Evolutionary conservation across 1,140 invertebrate genomes (phyloP).

Genomic region (Coelopa frigida): DNA sequence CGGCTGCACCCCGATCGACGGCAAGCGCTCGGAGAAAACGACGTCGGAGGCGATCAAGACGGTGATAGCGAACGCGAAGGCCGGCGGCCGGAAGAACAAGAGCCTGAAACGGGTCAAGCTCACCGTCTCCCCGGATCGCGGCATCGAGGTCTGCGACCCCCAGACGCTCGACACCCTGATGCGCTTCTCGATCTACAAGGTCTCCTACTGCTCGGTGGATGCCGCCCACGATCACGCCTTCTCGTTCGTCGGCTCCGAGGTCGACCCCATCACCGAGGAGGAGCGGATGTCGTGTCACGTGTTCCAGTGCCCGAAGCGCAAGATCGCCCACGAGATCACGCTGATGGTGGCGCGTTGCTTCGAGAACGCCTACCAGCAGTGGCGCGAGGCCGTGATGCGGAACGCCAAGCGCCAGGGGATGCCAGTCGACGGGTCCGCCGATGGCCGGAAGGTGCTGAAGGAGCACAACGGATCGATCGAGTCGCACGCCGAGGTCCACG

Average conservation of each 20-base stretch:
- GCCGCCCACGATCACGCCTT: slow-evolving; percentile 75
- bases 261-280: slow-evolving; percentile 43
- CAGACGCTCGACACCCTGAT: slow-evolving; percentile 63
- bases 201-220: slow-evolving; percentile 84
- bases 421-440: background rate
- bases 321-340: slow-evolving; percentile 74
- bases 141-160: slow-evolving; percentile 65
- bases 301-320: slow-evolving; percentile 74
- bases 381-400: slow-evolving; percentile 15
- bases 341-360: slow-evolving; percentile 78
- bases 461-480: slow-evolving; percentile 9
- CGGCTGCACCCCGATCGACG: slow-evolving; percentile 61
- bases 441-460: slow-evolving; percentile 7
- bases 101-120: slow-evolving; percentile 68
- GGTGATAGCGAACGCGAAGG: slow-evolving; percentile 57
- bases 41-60: slow-evolving; percentile 64
- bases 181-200: slow-evolving; percentile 80
- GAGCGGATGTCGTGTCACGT: slow-evolving; percentile 80
- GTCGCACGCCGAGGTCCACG: slow-evolving; percentile 7
- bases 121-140: slow-evolving; percentile 62
- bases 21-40: slow-evolving; percentile 53
- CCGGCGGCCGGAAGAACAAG: slow-evolving; percentile 55
- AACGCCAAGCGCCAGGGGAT: background rate
- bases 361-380: slow-evolving; percentile 65
- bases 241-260: slow-evolving; percentile 61